phyloP scores from a whole-genome alignment of 2,113 vertebrate species.

The Synodontis membranacea region DNA sequence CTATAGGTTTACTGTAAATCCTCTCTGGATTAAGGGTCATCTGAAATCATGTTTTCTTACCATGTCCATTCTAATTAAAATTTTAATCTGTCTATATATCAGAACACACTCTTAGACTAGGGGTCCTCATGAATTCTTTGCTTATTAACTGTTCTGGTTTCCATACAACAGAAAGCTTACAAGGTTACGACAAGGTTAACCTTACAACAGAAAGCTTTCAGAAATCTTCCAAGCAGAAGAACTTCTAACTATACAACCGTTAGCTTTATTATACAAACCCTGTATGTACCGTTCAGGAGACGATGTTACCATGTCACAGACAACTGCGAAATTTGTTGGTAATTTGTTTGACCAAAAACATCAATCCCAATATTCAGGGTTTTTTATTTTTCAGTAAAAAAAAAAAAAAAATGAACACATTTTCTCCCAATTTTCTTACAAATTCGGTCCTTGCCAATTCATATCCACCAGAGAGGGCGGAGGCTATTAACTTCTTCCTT shows the following conservation, averaged over 20 bases:
- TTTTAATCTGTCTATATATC: not conserved
- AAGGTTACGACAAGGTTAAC: no score
- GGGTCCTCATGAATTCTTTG: not conserved
- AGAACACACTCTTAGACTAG: not conserved
- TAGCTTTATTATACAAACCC: not conserved
- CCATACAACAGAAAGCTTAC: not conserved
- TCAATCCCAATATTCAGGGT: not conserved
- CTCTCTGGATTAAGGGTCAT: constrained; percentile 24
- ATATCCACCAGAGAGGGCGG: not conserved
- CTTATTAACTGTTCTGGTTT: not conserved
- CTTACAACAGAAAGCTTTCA: not conserved
- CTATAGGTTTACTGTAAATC: constrained; percentile 19
- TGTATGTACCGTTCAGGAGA: not conserved
- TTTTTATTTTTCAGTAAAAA: not conserved
- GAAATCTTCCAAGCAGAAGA: not conserved
- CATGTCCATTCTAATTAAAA: not conserved
- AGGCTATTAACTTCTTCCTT: not conserved
- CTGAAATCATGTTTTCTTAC: constrained; percentile 34
- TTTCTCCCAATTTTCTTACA: not conserved
- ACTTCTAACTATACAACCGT: not conserved
- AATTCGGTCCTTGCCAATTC: not conserved
- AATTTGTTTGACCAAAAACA: not conserved
- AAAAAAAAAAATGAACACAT: no score
- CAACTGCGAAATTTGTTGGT: not conserved
- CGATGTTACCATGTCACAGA: not conserved